Percentiles rank a stretch among this genome's conserved stretches.
phyloP scores from a whole-genome alignment of 2,113 vertebrate genomes.

The Dendropsophus ebraccatus region DNA sequence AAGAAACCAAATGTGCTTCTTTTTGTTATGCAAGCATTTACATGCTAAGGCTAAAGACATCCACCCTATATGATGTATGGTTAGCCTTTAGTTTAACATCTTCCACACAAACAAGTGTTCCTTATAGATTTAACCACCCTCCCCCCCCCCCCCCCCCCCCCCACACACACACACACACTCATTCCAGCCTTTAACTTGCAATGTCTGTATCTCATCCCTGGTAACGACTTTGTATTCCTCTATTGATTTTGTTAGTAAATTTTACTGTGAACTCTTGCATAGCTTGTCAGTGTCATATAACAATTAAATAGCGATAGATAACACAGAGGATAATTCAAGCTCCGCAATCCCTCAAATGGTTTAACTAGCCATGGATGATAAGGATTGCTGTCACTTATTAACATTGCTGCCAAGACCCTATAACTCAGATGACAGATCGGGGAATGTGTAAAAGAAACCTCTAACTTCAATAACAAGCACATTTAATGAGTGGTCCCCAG shows the following conservation, averaged over 20 bases:
- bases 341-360: slow-evolving; percentile 7
- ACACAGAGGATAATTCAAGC: slow-evolving; percentile 34
- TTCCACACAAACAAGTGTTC: background rate
- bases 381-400: slow-evolving; percentile 35
- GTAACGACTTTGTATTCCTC: slow-evolving; percentile 39
- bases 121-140: background rate
- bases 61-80: background rate
- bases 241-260: slow-evolving; percentile 55
- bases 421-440: background rate
- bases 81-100: background rate
- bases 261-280: slow-evolving; percentile 49
- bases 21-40: background rate
- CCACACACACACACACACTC: too few relatives aligned
- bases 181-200: slow-evolving; percentile 5
- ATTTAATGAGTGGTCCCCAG: background rate
- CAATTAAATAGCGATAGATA: slow-evolving; percentile 57
- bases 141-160: too few relatives aligned
- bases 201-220: slow-evolving; percentile 23
- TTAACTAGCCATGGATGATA: slow-evolving; percentile 39
- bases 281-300: slow-evolving; percentile 54
- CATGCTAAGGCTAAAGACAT: background rate
- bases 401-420: slow-evolving; percentile 2
- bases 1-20: background rate
- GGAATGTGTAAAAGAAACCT: slow-evolving; percentile 2
- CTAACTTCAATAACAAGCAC: background rate